phyloP scores from a whole-genome alignment of 1,140 invertebrate species.

The Kradibia gibbosae region DNA sequence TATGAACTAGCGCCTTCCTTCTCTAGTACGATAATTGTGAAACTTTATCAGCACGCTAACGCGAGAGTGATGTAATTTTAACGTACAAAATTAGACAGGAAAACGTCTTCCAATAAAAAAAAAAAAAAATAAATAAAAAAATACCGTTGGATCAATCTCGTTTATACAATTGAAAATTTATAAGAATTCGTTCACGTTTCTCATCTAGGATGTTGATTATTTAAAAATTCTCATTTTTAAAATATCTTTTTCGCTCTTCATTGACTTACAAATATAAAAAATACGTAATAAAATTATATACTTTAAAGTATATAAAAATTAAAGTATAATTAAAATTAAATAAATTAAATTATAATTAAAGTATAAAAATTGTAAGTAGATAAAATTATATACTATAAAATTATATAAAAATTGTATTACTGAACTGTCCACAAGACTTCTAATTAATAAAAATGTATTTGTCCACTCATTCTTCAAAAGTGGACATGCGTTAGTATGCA shows the following conservation, averaged over 20 bases:
- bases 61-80: background rate
- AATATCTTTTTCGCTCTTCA: background rate
- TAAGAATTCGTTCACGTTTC: background rate
- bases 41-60: background rate
- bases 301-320: no score
- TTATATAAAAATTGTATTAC: background rate
- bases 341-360: no score
- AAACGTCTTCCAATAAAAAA: background rate
- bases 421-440: background rate
- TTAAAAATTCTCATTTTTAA: background rate
- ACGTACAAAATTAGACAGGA: background rate
- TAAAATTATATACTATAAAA: no score
- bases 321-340: no score
- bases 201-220: background rate
- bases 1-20: background rate
- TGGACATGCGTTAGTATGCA: background rate
- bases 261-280: background rate
- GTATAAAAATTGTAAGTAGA: no score
- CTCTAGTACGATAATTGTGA: background rate
- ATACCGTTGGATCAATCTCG: background rate
- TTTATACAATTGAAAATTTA: background rate
- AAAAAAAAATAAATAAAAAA: no score
- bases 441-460: background rate
- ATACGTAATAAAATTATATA: no score
- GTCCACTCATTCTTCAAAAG: background rate